phyloP scores from a whole-genome alignment of 2,113 vertebrate genomes.

The Chiloscyllium plagiosum region DNA sequence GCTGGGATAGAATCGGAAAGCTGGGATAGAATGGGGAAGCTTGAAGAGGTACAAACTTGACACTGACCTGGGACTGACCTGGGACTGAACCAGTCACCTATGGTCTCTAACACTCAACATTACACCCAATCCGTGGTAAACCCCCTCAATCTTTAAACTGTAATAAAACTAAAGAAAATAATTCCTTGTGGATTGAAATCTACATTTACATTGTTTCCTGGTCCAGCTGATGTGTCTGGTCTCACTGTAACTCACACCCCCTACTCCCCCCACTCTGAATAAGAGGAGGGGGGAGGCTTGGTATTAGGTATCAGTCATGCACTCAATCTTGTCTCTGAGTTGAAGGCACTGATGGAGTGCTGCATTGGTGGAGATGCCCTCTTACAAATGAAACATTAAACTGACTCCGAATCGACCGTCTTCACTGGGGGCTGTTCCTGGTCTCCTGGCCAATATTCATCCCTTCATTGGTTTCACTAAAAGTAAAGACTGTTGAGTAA shows the following conservation, averaged over 20 bases:
- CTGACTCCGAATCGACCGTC: neutral
- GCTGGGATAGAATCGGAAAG: too few relatives aligned
- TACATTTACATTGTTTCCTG: neutral
- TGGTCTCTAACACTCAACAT: neutral
- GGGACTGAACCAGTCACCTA: neutral
- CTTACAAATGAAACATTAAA: neutral
- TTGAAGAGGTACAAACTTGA: neutral
- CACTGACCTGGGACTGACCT: neutral
- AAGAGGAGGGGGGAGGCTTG: too few relatives aligned
- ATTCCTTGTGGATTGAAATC: neutral
- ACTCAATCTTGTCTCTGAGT: too few relatives aligned
- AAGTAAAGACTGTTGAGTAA: neutral
- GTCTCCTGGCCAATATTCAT: neutral
- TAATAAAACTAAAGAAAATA: neutral
- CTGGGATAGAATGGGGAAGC: neutral
- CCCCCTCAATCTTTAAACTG: neutral
- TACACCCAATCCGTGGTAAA: neutral
- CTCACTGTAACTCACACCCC: neutral
- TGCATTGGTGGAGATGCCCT: neutral
- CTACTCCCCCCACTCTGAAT: too few relatives aligned
- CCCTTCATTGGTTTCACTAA: neutral
- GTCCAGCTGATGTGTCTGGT: neutral
- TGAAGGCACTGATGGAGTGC: too few relatives aligned
- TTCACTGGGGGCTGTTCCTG: too few relatives aligned
- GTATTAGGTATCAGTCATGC: too few relatives aligned